Conservation (phyloP, 1,140 invertebrate genomes). For the Ditylenchus dipsaci region DNA sequence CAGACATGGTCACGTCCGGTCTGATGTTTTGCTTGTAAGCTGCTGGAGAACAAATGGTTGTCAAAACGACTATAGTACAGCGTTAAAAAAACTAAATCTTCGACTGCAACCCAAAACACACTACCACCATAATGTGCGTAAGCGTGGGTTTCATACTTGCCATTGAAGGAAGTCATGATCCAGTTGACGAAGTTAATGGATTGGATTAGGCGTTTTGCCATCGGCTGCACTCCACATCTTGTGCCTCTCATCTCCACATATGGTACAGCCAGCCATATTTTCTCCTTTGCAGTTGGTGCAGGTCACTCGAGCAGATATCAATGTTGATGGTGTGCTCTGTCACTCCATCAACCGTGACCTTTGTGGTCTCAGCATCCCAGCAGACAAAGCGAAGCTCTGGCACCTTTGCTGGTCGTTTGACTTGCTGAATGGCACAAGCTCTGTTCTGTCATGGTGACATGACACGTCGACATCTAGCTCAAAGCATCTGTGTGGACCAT, state of each 20-base stretch:
- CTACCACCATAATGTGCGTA: not conserved
- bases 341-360: not conserved
- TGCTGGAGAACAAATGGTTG: not conserved
- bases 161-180: not conserved
- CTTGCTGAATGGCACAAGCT: no score
- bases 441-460: no score
- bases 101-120: not conserved
- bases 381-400: not conserved
- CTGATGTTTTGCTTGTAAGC: not conserved
- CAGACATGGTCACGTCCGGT: not conserved
- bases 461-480: no score
- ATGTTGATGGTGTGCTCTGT: not conserved
- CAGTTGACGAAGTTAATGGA: not conserved
- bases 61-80: not conserved
- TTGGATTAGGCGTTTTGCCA: not conserved
- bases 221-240: not conserved
- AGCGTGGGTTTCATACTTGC: not conserved
- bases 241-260: not conserved
- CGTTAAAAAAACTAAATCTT: no score
- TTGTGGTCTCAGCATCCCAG: not conserved
- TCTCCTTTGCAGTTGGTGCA: not conserved
- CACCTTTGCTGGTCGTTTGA: not conserved
- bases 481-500: no score
- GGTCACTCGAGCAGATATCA: not conserved
- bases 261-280: not conserved